Conservation (phyloP, 2,888 invertebrate genomes). For the Pheosia tremula region DNA sequence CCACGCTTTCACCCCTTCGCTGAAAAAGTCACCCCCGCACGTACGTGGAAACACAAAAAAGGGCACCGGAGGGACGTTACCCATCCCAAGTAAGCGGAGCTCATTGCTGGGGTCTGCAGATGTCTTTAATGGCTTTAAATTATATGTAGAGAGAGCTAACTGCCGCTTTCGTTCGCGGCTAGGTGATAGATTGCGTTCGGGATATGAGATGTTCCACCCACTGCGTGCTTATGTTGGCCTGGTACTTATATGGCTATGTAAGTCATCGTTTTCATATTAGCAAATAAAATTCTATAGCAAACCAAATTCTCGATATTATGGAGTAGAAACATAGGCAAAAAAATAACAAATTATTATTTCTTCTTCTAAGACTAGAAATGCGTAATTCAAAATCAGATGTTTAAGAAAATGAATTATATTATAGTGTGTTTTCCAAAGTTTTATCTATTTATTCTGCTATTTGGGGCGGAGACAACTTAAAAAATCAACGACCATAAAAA, state of each 20-base stretch:
- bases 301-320: too few relatives aligned
- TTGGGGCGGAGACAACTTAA: too few relatives aligned
- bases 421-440: too few relatives aligned
- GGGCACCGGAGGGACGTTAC: slow-evolving; percentile 79
- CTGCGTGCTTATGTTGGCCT: slow-evolving; percentile 22
- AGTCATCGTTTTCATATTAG: neutral
- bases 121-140: slow-evolving; percentile 84
- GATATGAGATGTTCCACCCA: slow-evolving; percentile 30
- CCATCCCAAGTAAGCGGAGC: slow-evolving; percentile 80
- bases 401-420: too few relatives aligned
- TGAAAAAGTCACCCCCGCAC: slow-evolving; percentile 83
- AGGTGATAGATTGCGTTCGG: slow-evolving; percentile 71
- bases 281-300: too few relatives aligned
- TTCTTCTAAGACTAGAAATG: too few relatives aligned
- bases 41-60: slow-evolving; percentile 80
- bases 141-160: slow-evolving; percentile 82
- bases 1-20: slow-evolving; percentile 80
- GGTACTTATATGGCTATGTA: slow-evolving; percentile 8
- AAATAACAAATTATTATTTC: too few relatives aligned
- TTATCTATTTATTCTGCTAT: too few relatives aligned
- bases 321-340: too few relatives aligned
- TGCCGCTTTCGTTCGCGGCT: slow-evolving; percentile 60
- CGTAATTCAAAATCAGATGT: too few relatives aligned
- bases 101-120: slow-evolving; percentile 82
- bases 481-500: too few relatives aligned